Evolutionary conservation across 2,113 vertebrate species (phyloP).

Genomic region (Actenoides hombroni): DNA sequence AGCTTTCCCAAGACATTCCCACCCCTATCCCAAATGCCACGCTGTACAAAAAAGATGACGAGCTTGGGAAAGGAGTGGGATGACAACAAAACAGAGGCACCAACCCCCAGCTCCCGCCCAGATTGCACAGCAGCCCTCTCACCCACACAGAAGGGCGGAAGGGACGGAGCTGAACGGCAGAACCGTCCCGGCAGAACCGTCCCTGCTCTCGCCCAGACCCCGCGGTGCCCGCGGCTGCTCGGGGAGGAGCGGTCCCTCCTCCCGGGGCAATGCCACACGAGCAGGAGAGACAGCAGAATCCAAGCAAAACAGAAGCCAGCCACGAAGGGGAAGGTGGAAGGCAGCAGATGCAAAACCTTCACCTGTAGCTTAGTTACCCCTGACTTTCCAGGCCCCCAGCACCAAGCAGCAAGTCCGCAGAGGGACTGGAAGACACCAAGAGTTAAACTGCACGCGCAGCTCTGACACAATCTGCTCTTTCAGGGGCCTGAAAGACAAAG

Average conservation of each 20-base stretch:
- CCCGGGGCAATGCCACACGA: neutral
- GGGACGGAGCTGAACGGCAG: neutral
- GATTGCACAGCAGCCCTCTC: neutral
- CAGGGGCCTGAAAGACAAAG: neutral
- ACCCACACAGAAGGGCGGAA: neutral
- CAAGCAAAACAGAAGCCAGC: neutral
- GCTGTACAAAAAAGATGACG: neutral
- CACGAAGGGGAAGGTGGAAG: neutral
- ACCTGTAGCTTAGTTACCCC: neutral
- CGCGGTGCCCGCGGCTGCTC: neutral
- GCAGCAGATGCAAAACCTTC: neutral
- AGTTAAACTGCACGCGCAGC: neutral
- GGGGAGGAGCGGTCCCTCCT: neutral
- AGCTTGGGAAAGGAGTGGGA: conserved; percentile 59
- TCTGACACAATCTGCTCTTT: neutral
- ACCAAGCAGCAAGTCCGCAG: neutral
- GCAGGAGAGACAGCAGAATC: neutral
- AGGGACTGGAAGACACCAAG: neutral
- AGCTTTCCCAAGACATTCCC: neutral
- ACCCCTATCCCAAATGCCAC: neutral
- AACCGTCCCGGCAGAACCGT: neutral
- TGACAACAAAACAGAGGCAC: neutral
- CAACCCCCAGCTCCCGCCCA: neutral
- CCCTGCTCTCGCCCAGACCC: neutral
- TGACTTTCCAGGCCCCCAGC: neutral